Evolutionary conservation across 2,797 vertebrate genomes (phyloP).

Genomic region (Periophthalmus magnuspinnatus): DNA sequence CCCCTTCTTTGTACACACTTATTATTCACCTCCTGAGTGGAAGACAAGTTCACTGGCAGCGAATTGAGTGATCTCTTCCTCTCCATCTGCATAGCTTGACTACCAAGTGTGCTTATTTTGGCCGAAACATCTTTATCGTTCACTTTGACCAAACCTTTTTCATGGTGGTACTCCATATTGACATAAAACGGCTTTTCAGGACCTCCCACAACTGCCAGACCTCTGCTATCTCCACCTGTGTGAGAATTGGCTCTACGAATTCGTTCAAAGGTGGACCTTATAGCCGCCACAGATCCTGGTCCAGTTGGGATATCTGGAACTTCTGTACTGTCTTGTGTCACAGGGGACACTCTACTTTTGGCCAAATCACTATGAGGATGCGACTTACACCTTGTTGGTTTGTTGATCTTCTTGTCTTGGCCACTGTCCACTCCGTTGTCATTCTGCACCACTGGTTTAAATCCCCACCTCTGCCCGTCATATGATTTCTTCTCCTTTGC

Average conservation of each 20-base stretch:
- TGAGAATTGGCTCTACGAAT: constrained; percentile 84
- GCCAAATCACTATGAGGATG: constrained; percentile 74
- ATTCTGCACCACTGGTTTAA: constrained; percentile 76
- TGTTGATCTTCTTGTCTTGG: constrained; percentile 52
- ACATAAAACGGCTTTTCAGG: constrained; percentile 85
- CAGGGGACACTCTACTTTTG: constrained; percentile 66
- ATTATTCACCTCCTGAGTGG: constrained; percentile 76
- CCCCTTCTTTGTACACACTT: constrained; percentile 83
- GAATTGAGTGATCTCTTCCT: constrained; percentile 87
- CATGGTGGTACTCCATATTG: constrained; percentile 95
- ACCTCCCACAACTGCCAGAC: constrained; percentile 45
- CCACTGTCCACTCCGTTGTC: constrained; percentile 43
- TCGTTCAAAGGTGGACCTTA: constrained; percentile 91
- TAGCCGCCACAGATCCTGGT: constrained; percentile 86
- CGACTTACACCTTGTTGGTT: constrained; percentile 69
- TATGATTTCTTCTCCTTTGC: constrained; percentile 96
- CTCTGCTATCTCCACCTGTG: constrained; percentile 73
- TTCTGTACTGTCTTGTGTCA: constrained; percentile 68
- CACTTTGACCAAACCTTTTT: constrained; percentile 89
- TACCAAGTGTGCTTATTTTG: constrained; percentile 89
- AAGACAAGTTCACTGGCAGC: constrained; percentile 77
- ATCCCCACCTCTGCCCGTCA: constrained; percentile 93
- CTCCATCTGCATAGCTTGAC: constrained; percentile 96
- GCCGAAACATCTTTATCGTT: constrained; percentile 92
- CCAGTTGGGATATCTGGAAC: constrained; percentile 70